phyloP scores from a whole-genome alignment of 2,797 vertebrate species.

The Carapus acus region DNA sequence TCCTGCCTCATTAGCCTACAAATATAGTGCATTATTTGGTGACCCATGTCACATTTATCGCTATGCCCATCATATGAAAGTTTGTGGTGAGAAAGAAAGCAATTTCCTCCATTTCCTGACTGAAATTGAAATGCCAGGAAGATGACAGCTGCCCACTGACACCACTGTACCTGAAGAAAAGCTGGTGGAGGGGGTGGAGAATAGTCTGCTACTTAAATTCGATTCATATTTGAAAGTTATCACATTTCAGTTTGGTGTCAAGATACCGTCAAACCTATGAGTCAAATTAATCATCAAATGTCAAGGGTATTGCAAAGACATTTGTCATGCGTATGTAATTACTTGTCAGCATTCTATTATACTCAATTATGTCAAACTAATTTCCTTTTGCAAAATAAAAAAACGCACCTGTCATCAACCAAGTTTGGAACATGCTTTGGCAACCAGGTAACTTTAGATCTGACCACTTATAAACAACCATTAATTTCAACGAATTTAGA shows the following conservation, averaged over 20 bases:
- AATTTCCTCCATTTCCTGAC: conserved; percentile 59
- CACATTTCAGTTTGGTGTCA: conserved; percentile 46
- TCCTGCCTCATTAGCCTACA: conserved; percentile 4
- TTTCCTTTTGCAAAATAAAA: conserved; percentile 36
- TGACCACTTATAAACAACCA: conserved; percentile 61
- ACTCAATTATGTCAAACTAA: conserved; percentile 40
- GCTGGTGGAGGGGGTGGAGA: conserved; percentile 35
- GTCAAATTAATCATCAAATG: conserved; percentile 57
- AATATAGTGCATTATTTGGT: conserved; percentile 18
- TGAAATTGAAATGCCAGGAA: conserved; percentile 65
- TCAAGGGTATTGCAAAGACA: conserved; percentile 50
- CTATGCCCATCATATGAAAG: conserved; percentile 28
- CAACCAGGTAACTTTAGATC: conserved; percentile 28
- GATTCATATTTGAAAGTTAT: conserved; percentile 60
- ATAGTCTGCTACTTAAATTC: conserved; percentile 46
- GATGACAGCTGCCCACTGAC: conserved; percentile 57
- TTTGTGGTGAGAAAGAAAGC: conserved; percentile 49
- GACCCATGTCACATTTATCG: conserved; percentile 15
- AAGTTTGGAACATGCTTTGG: conserved; percentile 49
- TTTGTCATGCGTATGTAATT: conserved; percentile 62
- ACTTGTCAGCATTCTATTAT: conserved; percentile 49
- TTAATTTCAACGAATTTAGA: conserved; percentile 55
- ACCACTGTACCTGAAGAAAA: conserved; percentile 39
- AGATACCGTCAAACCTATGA: conserved; percentile 55
- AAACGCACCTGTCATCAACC: conserved; percentile 58